A percentile compares a stretch with the other conserved stretches of the same genome.
Conservation (phyloP, 2,888 invertebrate genomes). For the Lasioglossum oenotherae region DNA sequence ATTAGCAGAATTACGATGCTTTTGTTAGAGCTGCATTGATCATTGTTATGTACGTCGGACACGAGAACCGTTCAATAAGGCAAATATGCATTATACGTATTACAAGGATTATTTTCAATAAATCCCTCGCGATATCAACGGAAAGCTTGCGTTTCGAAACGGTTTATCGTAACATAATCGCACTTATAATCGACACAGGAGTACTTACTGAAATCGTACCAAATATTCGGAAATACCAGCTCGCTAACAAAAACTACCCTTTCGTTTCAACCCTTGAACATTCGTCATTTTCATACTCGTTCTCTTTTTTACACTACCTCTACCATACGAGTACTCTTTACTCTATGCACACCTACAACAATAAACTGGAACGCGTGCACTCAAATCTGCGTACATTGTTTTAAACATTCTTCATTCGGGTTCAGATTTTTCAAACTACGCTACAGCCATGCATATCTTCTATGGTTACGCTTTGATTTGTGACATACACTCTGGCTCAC, state of each 20-base stretch:
- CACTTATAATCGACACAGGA: not conserved
- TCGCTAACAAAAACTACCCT: not conserved
- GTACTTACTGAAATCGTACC: not conserved
- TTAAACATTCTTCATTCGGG: not conserved
- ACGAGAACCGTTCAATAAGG: not conserved
- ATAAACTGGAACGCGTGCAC: not conserved
- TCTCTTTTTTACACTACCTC: not conserved
- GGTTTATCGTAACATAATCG: not conserved
- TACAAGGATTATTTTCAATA: not conserved
- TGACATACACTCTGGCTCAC: not conserved
- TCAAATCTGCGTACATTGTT: not conserved
- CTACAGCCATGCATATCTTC: not conserved
- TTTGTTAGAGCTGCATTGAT: not conserved
- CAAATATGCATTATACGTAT: not conserved
- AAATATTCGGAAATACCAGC: not conserved
- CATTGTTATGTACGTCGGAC: not conserved
- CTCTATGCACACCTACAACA: not conserved
- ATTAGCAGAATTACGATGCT: not conserved
- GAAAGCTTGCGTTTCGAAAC: not conserved
- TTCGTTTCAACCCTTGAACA: not conserved
- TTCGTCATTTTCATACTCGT: not conserved
- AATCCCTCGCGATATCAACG: not conserved
- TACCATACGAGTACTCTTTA: not conserved
- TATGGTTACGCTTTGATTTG: not conserved
- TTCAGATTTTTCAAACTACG: not conserved